Evolutionary conservation across 2,113 vertebrate genomes (phyloP).

Genomic region (Coracopsis vasa): DNA sequence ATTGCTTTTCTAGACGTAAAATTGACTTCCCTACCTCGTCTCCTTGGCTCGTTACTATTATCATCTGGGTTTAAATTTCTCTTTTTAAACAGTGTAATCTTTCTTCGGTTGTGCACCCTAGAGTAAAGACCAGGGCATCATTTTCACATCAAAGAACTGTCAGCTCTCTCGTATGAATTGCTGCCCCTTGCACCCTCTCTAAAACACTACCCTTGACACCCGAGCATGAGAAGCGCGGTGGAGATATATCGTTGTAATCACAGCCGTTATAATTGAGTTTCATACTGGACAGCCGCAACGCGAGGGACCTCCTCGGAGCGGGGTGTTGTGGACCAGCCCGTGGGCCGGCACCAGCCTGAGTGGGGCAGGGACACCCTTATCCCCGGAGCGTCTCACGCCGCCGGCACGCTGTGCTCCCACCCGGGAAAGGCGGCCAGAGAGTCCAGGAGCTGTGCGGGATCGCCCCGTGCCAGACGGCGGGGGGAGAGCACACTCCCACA

Average conservation of each 20-base stretch:
- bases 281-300: neutral
- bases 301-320: neutral
- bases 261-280: conserved; percentile 8
- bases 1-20: neutral
- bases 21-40: neutral
- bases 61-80: conserved; percentile 43
- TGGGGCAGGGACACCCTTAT: neutral
- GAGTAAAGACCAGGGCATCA: conserved; percentile 14
- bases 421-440: neutral
- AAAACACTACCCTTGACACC: conserved; percentile 62
- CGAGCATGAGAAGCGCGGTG: neutral
- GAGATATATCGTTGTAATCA: conserved; percentile 51
- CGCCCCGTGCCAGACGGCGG: accelerated
- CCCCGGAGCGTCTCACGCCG: neutral
- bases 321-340: neutral
- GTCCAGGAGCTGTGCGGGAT: neutral
- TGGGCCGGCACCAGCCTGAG: neutral
- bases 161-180: conserved; percentile 38
- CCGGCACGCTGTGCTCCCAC: neutral
- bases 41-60: conserved; percentile 47
- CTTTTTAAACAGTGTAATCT: conserved; percentile 40
- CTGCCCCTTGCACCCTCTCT: conserved; percentile 29
- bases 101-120: neutral
- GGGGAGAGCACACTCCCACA: accelerated
- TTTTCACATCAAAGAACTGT: conserved; percentile 63